Conservation (phyloP, 2,888 invertebrate genomes). For the Apomyelois bistriatella region DNA sequence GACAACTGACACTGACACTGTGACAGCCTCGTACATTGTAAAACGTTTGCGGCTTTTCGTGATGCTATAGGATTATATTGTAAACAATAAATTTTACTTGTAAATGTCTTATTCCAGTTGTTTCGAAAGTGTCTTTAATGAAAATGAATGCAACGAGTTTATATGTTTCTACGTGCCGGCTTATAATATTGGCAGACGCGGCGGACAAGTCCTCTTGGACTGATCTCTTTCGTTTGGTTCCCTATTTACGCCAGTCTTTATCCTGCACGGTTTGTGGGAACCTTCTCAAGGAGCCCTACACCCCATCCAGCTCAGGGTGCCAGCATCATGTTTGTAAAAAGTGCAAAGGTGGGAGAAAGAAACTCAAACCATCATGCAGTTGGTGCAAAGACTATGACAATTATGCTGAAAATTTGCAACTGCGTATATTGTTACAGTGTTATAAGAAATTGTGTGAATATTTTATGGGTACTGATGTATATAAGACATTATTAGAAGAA, state of each 20-base stretch:
- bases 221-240: conserved; percentile 90
- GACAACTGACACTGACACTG: not conserved
- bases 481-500: conserved; percentile 80
- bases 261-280: conserved; percentile 94
- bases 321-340: conserved; percentile 93
- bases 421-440: conserved; percentile 90
- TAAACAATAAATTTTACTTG: conserved; percentile 55
- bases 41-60: conserved; percentile 27
- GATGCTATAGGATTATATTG: conserved; percentile 42
- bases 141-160: conserved; percentile 90
- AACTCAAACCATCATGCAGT: conserved; percentile 89
- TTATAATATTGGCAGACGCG: conserved; percentile 87
- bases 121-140: conserved; percentile 37
- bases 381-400: conserved; percentile 92
- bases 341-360: conserved; percentile 91
- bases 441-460: conserved; percentile 94
- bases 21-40: conserved; percentile 21
- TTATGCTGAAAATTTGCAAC: conserved; percentile 89
- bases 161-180: conserved; percentile 89
- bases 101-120: conserved; percentile 42
- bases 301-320: conserved; percentile 88
- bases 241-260: conserved; percentile 91
- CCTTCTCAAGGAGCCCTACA: conserved; percentile 89
- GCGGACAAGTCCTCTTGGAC: conserved; percentile 87
- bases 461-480: conserved; percentile 86